These are phyloP conservation scores for Aethes cnicana DNA, from an alignment of 2,888 invertebrate genomes.

Conservation along the genomic window DNA sequence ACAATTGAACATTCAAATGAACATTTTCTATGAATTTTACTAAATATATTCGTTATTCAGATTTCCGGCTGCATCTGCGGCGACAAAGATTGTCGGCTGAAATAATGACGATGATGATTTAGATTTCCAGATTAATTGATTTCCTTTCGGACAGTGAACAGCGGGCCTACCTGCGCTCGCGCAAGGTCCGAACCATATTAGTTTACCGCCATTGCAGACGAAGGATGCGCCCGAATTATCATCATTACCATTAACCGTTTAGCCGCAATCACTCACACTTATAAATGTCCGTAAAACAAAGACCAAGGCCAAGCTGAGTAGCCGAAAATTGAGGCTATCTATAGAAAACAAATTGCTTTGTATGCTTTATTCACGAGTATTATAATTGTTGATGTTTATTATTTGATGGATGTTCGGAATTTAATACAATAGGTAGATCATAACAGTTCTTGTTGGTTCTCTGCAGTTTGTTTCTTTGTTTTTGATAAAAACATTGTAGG, in stretches of 20 bases:
- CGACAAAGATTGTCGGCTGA: too few species aligned
- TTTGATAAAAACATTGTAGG: too few species aligned
- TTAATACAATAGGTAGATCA: too few species aligned
- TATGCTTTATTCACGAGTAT: not conserved
- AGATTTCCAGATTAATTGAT: too few species aligned
- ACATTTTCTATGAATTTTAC: too few species aligned
- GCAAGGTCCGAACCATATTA: conserved; percentile 48
- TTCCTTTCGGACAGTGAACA: not conserved
- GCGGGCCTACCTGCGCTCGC: conserved; percentile 35
- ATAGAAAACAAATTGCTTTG: conserved; percentile 10
- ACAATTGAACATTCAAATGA: too few species aligned
- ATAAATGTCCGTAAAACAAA: conserved; percentile 30
- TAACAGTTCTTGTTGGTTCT: too few species aligned
- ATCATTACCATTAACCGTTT: conserved; percentile 20
- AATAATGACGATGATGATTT: too few species aligned
- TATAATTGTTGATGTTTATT: not conserved
- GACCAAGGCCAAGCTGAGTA: conserved; percentile 23
- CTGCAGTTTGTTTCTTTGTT: not conserved
- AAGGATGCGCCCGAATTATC: conserved; percentile 34
- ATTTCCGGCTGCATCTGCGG: too few species aligned
- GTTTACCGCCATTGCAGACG: conserved; percentile 44
- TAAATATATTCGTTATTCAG: too few species aligned
- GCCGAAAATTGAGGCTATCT: conserved; percentile 13
- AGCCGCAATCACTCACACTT: conserved; percentile 27
- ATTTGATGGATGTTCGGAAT: too few species aligned